phyloP scores from a whole-genome alignment of 30 jellyfish, hydroid and myxozoan species.

The Aurelia aurita region DNA sequence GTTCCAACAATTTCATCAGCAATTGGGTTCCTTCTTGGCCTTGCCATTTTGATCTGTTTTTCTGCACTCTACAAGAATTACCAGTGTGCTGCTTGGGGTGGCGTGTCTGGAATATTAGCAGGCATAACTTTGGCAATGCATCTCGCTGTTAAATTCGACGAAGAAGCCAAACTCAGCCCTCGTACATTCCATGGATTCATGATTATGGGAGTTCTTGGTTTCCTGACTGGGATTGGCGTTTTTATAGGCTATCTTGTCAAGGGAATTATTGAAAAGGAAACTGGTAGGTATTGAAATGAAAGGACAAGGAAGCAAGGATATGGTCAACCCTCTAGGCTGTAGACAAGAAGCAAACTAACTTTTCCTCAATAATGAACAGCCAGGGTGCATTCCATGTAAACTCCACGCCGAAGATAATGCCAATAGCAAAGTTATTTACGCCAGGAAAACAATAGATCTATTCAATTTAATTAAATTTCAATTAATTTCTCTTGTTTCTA shows the following conservation, averaged over 20 bases:
- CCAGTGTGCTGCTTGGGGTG: slow-evolving; percentile 91
- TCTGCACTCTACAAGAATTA: slow-evolving; percentile 46
- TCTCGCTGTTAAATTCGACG: slow-evolving; percentile 76
- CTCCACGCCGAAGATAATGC: too few species aligned
- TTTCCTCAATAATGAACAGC: too few species aligned
- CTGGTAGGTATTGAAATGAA: slow-evolving; percentile 59
- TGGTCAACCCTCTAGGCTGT: too few species aligned
- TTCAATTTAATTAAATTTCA: too few species aligned
- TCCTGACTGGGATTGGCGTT: slow-evolving; percentile 75
- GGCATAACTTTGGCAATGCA: slow-evolving; percentile 77
- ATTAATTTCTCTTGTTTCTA: too few species aligned
- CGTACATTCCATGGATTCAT: slow-evolving; percentile 40
- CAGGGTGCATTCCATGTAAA: too few species aligned
- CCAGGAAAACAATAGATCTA: too few species aligned
- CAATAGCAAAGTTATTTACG: too few species aligned
- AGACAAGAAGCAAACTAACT: too few species aligned
- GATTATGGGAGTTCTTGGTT: slow-evolving; percentile 67
- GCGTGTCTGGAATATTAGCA: slow-evolving; percentile 77
- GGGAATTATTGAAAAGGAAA: slow-evolving; percentile 81
- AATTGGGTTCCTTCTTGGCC: slow-evolving; percentile 78
- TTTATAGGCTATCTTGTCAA: slow-evolving; percentile 77
- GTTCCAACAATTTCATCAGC: slow-evolving; percentile 71
- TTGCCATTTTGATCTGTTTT: slow-evolving; percentile 67
- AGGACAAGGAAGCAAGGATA: too few species aligned
- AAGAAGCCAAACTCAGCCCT: slow-evolving; percentile 50